phyloP scores from a whole-genome alignment of 2,113 vertebrate genomes.

The Gymnocephalus cernua region DNA sequence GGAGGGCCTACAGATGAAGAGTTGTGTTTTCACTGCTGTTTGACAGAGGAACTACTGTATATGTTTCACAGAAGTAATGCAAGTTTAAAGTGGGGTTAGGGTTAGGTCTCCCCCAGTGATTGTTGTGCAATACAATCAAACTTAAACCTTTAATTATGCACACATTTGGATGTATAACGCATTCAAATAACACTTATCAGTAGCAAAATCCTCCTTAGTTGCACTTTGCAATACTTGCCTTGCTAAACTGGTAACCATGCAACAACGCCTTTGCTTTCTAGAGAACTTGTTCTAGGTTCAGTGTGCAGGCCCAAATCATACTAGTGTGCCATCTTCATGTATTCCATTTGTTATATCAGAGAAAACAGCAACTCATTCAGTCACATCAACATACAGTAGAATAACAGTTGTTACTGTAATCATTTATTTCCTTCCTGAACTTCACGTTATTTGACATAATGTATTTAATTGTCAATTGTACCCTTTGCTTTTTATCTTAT shows the following conservation, averaged over 20 bases:
- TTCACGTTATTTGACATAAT: background rate
- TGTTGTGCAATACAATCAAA: background rate
- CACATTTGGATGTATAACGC: background rate
- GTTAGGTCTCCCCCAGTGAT: background rate
- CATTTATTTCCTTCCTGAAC: background rate
- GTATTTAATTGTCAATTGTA: background rate
- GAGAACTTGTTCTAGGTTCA: background rate
- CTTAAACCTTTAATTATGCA: background rate
- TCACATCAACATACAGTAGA: background rate
- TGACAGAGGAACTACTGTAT: background rate
- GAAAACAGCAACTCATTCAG: background rate
- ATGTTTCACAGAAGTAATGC: background rate
- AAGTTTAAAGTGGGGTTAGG: background rate
- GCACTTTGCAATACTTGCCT: background rate
- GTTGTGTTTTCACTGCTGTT: conserved; percentile 4
- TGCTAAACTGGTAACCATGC: background rate
- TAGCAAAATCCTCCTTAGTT: background rate
- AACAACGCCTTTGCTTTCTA: background rate
- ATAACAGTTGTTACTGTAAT: background rate
- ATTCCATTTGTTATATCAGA: background rate
- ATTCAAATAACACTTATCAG: background rate
- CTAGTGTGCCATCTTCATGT: too few species aligned
- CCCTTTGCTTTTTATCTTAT: background rate
- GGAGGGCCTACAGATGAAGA: conserved; percentile 5
- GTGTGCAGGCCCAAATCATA: background rate